Evolutionary conservation across 2,113 vertebrate species (phyloP), one percentile per base, ranked within the genome.

Genomic region (Corythoichthys haematopterus): DNA sequence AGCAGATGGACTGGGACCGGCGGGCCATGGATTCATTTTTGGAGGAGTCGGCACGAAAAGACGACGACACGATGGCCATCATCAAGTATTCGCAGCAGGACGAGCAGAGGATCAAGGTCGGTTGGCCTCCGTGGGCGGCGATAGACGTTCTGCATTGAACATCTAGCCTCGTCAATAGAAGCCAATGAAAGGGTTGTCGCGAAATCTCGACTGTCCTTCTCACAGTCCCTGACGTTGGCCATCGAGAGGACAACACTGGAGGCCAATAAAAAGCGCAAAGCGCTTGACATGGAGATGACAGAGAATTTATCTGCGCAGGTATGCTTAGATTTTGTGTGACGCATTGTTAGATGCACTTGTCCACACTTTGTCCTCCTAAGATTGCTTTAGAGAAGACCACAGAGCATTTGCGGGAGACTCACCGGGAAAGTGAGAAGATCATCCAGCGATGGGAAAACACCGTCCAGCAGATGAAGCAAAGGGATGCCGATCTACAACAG

Each of bases 301-400:
- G 96, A 98, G 85, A 96, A 93, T 3, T 20, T 91, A 61, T 93
- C 93, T 72, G 90, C 91, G 37, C 95, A 98, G 95, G 97, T 99
- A 83, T 13, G 10, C 28, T 2, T 33, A 9, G 3, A 7, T 13
- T 40, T 62, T 13, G 4, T 4, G 3, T 35, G 2, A 6, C 4
- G 40, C 4, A 8, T 43, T 4, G 40, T 28, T 11, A 2, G 33
- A 57, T 14, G 6, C 13, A 1, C 5, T 6, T 1, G 35, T 57
- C 86, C 84, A 79, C 52, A 36, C 35, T 28, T 28, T 28, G 13
- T 33, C 35, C n/a, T 40, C 11, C 57, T 81, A 91, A 99, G 97
- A 88, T 98, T 53, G 94, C 93, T 36, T 80, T 98, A 76, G 96
- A 98, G 70, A 98, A 94, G 85, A 91, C 92, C 10, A 91, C 92